These are phyloP conservation scores for Eolophus roseicapilla DNA, from an alignment of 2,113 vertebrate species.

Conservation along the genomic window DNA sequence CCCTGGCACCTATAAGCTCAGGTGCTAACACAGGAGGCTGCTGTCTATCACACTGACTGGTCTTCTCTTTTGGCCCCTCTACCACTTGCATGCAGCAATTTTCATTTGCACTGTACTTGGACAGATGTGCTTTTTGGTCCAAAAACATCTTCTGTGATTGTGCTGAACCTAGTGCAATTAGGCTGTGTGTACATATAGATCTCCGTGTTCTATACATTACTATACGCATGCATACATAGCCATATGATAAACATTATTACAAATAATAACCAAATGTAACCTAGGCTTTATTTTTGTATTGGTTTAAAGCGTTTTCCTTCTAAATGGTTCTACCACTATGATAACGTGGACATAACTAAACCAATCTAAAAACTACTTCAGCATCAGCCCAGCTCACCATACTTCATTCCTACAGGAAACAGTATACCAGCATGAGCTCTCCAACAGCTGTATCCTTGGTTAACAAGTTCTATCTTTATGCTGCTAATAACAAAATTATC, in stretches of 20 bases:
- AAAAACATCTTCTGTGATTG: not conserved
- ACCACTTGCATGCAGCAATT: not conserved
- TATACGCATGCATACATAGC: accelerated
- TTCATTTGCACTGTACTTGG: not conserved
- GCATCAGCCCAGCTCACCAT: not conserved
- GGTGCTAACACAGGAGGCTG: not conserved
- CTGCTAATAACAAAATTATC: too few species aligned
- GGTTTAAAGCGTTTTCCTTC: not conserved
- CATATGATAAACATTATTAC: not conserved
- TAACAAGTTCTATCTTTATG: accelerated
- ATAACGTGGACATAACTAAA: accelerated
- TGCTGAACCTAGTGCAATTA: not conserved
- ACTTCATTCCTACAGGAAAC: accelerated
- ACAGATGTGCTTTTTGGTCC: accelerated
- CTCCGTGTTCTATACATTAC: accelerated
- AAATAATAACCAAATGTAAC: not conserved
- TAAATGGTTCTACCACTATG: not conserved
- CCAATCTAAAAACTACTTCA: accelerated
- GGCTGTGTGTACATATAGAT: accelerated
- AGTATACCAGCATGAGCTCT: accelerated
- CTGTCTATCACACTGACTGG: not conserved
- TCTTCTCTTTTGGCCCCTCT: not conserved
- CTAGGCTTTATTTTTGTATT: not conserved
- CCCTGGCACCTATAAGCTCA: not conserved
- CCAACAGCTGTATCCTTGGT: accelerated